Conservation (phyloP, 2,797 vertebrate species). For the Gobionotothen gibberifrons region DNA sequence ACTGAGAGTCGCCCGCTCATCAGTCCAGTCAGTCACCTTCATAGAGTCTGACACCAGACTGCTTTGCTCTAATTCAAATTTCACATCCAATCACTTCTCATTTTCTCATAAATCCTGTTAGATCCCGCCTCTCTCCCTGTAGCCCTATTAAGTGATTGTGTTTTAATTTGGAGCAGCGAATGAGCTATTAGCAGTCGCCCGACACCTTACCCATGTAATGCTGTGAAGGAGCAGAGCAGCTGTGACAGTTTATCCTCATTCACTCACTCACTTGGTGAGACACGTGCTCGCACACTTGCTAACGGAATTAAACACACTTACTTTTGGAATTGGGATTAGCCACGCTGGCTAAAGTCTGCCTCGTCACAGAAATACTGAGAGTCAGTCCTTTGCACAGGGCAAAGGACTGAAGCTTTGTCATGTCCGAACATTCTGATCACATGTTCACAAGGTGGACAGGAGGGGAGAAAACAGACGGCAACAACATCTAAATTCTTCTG, state of each 20-base stretch:
- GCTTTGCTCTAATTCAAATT: slow-evolving; percentile 76
- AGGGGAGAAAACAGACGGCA: slow-evolving; percentile 29
- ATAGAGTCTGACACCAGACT: slow-evolving; percentile 76
- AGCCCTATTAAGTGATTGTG: slow-evolving; percentile 70
- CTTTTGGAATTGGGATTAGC: slow-evolving; percentile 62
- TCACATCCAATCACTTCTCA: slow-evolving; percentile 81
- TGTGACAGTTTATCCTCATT: slow-evolving; percentile 70
- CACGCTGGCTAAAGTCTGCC: slow-evolving; percentile 19
- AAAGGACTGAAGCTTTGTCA: slow-evolving; percentile 36
- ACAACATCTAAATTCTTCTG: not conserved
- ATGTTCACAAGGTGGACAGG: slow-evolving; percentile 51
- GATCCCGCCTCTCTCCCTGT: slow-evolving; percentile 66
- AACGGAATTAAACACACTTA: slow-evolving; percentile 52
- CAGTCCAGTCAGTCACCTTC: slow-evolving; percentile 76
- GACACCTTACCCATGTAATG: slow-evolving; percentile 56
- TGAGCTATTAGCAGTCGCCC: slow-evolving; percentile 63
- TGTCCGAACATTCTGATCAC: slow-evolving; percentile 48
- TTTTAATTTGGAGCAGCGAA: slow-evolving; percentile 75
- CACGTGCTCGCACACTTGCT: slow-evolving; percentile 15
- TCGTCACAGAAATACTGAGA: slow-evolving; percentile 32
- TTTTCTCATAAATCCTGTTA: slow-evolving; percentile 72
- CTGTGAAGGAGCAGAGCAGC: slow-evolving; percentile 55
- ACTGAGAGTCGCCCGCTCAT: slow-evolving; percentile 61
- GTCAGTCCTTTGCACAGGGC: too few relatives aligned
- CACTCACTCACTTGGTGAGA: slow-evolving; percentile 37